A percentile compares a stretch with the other conserved stretches of the same genome.
Conservation (phyloP, 2,888 invertebrate species). For the Saturnia japonica region DNA sequence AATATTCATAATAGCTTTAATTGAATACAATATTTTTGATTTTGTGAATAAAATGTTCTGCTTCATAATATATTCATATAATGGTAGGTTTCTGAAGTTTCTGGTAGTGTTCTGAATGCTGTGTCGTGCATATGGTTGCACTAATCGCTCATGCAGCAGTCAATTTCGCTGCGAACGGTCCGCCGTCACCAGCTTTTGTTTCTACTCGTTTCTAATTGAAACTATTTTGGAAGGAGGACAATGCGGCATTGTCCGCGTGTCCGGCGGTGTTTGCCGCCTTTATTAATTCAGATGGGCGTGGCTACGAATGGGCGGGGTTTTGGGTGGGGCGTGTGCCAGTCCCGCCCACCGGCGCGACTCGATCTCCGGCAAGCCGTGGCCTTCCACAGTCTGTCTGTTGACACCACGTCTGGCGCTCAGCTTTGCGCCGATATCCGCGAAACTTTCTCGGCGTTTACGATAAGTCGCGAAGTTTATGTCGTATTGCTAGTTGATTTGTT, state of each 20-base stretch:
- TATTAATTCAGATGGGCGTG: constrained; percentile 81
- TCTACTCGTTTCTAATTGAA: constrained; percentile 79
- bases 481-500: neutral
- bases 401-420: constrained; percentile 68
- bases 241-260: constrained; percentile 80
- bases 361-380: constrained; percentile 40
- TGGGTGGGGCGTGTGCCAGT: constrained; percentile 50
- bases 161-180: constrained; percentile 72
- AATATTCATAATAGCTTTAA: too few species aligned
- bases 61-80: neutral
- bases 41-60: neutral
- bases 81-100: too few species aligned
- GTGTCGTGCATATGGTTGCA: constrained; percentile 41
- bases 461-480: constrained; percentile 25
- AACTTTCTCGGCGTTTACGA: constrained; percentile 55
- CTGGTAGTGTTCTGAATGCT: constrained; percentile 32
- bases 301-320: constrained; percentile 56
- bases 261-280: constrained; percentile 79
- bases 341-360: constrained; percentile 55
- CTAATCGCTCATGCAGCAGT: constrained; percentile 67
- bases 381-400: constrained; percentile 68
- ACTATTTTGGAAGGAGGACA: constrained; percentile 80
- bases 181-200: constrained; percentile 71
- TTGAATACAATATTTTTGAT: too few species aligned
- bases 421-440: constrained; percentile 48